Evolutionary conservation across 2,797 vertebrate genomes (phyloP), one percentile per base, ranked within the genome.

Genomic region (Eulemur albifrons): DNA sequence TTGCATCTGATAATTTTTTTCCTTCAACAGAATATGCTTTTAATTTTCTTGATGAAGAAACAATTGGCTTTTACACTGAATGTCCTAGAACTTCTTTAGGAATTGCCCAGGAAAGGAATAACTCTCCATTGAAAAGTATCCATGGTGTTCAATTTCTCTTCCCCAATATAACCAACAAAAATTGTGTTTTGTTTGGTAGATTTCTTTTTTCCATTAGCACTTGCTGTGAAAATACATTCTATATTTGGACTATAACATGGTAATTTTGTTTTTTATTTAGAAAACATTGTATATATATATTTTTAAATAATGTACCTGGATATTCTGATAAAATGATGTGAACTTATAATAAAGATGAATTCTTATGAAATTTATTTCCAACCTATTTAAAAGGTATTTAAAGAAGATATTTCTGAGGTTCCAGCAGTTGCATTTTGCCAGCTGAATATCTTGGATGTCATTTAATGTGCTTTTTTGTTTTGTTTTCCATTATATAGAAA

Each of bases 11-110:
- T 70, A 15, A 79, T 88, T 97, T 54, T 81, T 57, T 94, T 82
- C 63, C 88, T 94, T 88, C 75, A 45, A 65, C 88, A 54, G 13
- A 23, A 69, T 95, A 81, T 9, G 61, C 3, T 65, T 85, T 93
- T 88, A 59, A 75, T 84, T 94, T 95, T 65, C 65, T 94, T 93
- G 75, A 30, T 89, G 54, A 86, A 95, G 45, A 91, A 88, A 43
- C 4, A 61, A 85, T 45, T 92, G 20, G 1, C 32, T 88, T 96
- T 97, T 52, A 77, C 12, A 73, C 15, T 54, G 48, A 84, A 23
- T 91, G 11, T 77, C 57, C 59, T 87, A 89, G 65, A 95, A 76
- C 27, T 82, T 72, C 69, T 86, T 93, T 83, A 32, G 40, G 48
- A 65, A 32, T 67, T 85, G 5, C 15, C 25, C 57, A 82, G 67